phyloP scores from a whole-genome alignment of 1,140 invertebrate genomes.

The Atta colombica region DNA sequence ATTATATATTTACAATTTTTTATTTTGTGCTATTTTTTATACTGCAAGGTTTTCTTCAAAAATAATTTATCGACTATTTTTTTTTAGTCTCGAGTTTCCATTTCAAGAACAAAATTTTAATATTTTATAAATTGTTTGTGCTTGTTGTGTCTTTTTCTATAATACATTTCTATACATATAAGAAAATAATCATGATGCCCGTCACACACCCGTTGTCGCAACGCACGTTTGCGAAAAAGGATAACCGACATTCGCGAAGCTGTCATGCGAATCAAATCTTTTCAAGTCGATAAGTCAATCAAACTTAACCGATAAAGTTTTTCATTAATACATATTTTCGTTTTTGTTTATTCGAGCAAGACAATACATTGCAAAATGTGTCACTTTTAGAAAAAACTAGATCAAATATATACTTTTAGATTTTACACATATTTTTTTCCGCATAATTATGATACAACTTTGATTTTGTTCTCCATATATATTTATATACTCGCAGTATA shows the following conservation, averaged over 20 bases:
- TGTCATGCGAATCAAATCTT: constrained; percentile 40
- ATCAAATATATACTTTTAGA: constrained; percentile 1
- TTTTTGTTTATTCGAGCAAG: neutral
- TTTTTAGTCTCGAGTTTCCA: neutral
- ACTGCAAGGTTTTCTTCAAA: neutral
- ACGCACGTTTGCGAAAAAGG: constrained; percentile 17
- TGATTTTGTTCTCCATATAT: neutral
- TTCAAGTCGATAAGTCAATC: neutral
- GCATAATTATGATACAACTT: neutral
- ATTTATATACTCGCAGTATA: neutral
- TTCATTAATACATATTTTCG: neutral
- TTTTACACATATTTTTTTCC: neutral
- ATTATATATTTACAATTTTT: neutral
- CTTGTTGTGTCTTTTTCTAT: neutral
- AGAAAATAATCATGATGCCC: neutral
- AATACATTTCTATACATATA: neutral
- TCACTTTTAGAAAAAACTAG: neutral
- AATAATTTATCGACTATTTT: neutral
- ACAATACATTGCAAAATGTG: neutral
- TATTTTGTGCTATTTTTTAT: neutral
- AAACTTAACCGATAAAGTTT: constrained; percentile 21
- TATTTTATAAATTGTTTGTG: neutral
- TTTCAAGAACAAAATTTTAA: too few relatives aligned
- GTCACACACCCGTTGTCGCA: constrained; percentile 14
- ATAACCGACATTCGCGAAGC: constrained; percentile 3